phyloP scores from a whole-genome alignment of 2,113 vertebrate species.

The Ammodytes dubius region DNA sequence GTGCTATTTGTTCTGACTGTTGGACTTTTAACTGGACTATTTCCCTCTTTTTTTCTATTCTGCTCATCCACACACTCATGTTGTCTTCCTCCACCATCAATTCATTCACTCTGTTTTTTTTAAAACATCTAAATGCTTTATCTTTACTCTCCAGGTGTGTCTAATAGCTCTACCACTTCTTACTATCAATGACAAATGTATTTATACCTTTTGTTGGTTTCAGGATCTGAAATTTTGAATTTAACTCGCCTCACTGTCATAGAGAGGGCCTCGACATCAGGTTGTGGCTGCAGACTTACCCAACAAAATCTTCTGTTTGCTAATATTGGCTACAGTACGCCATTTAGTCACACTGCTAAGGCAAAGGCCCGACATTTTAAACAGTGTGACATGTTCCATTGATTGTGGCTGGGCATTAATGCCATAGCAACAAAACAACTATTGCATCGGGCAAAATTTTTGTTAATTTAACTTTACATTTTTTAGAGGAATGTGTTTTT shows the following conservation, averaged over 20 bases:
- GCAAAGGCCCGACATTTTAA: neutral
- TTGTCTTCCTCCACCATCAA: neutral
- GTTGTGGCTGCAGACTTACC: neutral
- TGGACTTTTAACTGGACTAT: neutral
- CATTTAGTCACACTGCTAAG: neutral
- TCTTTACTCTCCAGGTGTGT: constrained; percentile 24
- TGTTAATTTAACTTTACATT: neutral
- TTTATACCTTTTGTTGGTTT: constrained; percentile 11
- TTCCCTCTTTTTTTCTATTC: neutral
- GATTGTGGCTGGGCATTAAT: neutral
- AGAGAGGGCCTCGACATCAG: neutral
- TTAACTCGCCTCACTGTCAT: neutral
- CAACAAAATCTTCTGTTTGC: neutral
- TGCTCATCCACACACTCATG: constrained; percentile 4
- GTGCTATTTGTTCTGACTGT: neutral
- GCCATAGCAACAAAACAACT: neutral
- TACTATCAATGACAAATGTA: neutral
- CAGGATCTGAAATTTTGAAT: neutral
- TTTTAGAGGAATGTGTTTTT: neutral
- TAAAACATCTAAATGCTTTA: neutral
- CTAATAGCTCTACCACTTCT: neutral
- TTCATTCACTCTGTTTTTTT: constrained; percentile 7
- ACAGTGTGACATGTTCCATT: neutral
- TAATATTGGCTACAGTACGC: neutral
- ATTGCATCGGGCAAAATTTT: neutral